Base-by-base conservation (phyloP, 1,140 invertebrate genomes). In the Drosophila tsacasi region DNA sequence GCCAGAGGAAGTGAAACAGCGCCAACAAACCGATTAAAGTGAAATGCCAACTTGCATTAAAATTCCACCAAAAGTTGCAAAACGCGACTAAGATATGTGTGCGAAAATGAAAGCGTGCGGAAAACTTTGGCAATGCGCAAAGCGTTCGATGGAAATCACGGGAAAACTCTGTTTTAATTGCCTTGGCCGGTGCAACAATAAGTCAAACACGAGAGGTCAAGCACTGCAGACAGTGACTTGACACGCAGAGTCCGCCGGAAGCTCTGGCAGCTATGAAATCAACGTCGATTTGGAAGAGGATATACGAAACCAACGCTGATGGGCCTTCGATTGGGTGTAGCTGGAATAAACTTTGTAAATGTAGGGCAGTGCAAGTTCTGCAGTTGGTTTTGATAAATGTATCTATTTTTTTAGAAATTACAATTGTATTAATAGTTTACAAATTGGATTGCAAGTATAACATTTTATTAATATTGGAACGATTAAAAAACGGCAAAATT, bases 281-380 rank as follows among this genome's bases (percentile, higher is more conserved):
- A 73, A 81, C 79, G 66, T 30, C 25, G 74, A 44, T 12, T 15
- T 13, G n/a, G 23, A 19, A 8, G 32, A 37, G 37, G 27, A 40
- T 35, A 54, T 37, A 4, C 63, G 47, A 37, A 66, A 68, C 75
- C 83, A 54, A 82, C 83, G 83, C n/a, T 61, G 78, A 63, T 60
- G n/a, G 10, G 47, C 25, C 39, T 50, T 47, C 66, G 62, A 60
- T 79, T 35, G 42, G 71, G 42, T 64, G 49, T 37, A 42, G 60
- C 67, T 85, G 79, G n/a, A 72, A 82, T 23, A 47, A 30, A 49
- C 46, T 47, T 40, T 35, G 30, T 86, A 71, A 73, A 37, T 32
- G 1, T 57, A 85, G 83, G 62, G 55, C 79, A 83, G 35, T 32
- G 75, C 83, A 76, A 76, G 35, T 21, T 25, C 23, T 42, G 30